phyloP scores from a whole-genome alignment of 2,797 vertebrate genomes.

The Percopsis omiscomaycus region DNA sequence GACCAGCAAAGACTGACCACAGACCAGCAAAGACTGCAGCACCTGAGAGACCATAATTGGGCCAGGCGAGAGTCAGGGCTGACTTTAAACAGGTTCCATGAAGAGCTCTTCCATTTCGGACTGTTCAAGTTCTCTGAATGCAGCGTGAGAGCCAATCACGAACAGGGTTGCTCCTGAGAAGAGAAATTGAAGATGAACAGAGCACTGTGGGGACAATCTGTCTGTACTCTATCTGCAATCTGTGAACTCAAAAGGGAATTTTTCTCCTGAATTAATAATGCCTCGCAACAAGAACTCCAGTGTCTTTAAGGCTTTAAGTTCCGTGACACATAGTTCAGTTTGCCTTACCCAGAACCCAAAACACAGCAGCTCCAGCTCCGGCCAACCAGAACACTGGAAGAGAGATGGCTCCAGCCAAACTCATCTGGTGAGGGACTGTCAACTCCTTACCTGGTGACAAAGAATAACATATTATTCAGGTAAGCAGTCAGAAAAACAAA shows the following conservation, averaged over 20 bases:
- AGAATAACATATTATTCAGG: not conserved
- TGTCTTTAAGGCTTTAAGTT: not conserved
- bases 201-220: constrained; percentile 10
- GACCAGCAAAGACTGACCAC: constrained; percentile 19
- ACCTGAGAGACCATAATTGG: not conserved
- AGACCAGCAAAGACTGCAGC: constrained; percentile 11
- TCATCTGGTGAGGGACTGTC: constrained; percentile 84
- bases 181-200: constrained; percentile 29
- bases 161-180: constrained; percentile 86
- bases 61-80: constrained; percentile 21
- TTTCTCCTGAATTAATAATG: not conserved
- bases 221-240: not conserved
- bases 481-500: no score
- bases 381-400: constrained; percentile 93
- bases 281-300: not conserved
- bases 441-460: constrained; percentile 82
- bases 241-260: no score
- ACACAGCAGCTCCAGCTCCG: constrained; percentile 88
- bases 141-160: constrained; percentile 88
- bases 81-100: constrained; percentile 87
- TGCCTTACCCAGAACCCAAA: constrained; percentile 89
- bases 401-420: constrained; percentile 83
- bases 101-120: constrained; percentile 82
- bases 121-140: constrained; percentile 83
- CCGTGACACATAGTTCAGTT: not conserved